Evolutionary conservation across 2,888 invertebrate species (phyloP), one percentile per base, ranked within the genome.

Genomic region (Dryobota labecula): DNA sequence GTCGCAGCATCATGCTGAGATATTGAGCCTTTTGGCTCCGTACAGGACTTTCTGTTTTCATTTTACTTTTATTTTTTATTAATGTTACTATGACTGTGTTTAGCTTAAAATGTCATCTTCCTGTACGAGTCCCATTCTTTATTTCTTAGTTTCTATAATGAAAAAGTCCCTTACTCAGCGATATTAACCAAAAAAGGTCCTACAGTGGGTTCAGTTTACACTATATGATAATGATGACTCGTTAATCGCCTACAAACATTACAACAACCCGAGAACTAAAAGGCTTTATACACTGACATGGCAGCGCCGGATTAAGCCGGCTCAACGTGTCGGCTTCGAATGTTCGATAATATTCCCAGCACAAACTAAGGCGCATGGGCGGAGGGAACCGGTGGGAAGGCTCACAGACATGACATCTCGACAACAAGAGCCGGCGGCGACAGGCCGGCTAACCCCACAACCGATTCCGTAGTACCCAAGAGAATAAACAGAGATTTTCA

Each of bases 341-440:
- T 15, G 27, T 60, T 49, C 54, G 60, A 74, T 73, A 68, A 77
- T 79, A 74, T 77, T 64, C 64, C 9, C 30, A 51, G 38, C 38
- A 61, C 54, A 77, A 73, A 68, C 68, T 69, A 56, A 56, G n/a
- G 64, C 53, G 30, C 54, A n/a, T 27, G 8, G 57, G 51, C 11
- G n/a, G 9, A 38, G 51, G 30, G 24, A 61, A 15, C 63, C 41
- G 38, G 76, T 45, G 27, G n/a, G 33, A n/a, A 27, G 57, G 75
- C 62, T 47, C 53, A 67, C 18, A 54, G 49, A 66, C 62, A 36
- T 53, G 73, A 78, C 61, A 66, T 62, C 72, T 54, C n/a, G 79
- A 78, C 73, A 68, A 38, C 78, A 51, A 41, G 47, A 78, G 68
- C 68, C 64, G 27, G 51, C 51, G 41, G 69, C 41, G 74, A 74